Evolutionary conservation across 2,113 vertebrate genomes (phyloP).

Genomic region (Dasypus novemcinctus): DNA sequence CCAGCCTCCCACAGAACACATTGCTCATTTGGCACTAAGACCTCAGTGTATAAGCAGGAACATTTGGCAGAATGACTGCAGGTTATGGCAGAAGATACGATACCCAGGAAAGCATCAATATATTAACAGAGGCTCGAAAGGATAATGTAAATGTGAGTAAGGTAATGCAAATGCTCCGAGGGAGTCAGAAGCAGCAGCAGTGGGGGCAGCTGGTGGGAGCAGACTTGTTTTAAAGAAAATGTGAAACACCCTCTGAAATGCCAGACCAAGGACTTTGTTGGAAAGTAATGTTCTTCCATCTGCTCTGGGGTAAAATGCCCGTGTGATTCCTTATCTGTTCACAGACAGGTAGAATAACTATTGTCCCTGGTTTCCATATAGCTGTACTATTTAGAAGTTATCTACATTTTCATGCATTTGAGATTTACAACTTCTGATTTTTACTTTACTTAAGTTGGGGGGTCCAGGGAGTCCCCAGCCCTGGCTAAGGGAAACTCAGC

Average conservation of each 20-base stretch:
- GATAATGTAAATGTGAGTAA: background rate
- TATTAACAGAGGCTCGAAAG: background rate
- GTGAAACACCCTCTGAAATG: background rate
- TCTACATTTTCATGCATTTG: background rate
- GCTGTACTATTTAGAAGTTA: background rate
- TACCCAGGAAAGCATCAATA: background rate
- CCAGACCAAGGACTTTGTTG: background rate
- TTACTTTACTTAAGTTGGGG: background rate
- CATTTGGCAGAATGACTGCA: background rate
- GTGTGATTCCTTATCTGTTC: background rate
- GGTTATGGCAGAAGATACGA: background rate
- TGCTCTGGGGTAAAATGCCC: background rate
- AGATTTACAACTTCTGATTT: background rate
- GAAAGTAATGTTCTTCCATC: background rate
- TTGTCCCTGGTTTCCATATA: background rate
- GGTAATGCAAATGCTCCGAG: background rate
- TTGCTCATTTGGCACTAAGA: background rate
- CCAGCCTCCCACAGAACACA: background rate
- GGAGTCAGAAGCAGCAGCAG: background rate
- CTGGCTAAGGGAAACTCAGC: too few species aligned
- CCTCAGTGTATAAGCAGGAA: background rate
- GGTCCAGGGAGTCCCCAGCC: too few species aligned
- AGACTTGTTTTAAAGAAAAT: background rate
- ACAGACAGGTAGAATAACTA: background rate
- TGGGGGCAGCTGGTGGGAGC: background rate